Evolutionary conservation across 2,113 vertebrate species (phyloP).

Genomic region (Odocoileus hemionus): DNA sequence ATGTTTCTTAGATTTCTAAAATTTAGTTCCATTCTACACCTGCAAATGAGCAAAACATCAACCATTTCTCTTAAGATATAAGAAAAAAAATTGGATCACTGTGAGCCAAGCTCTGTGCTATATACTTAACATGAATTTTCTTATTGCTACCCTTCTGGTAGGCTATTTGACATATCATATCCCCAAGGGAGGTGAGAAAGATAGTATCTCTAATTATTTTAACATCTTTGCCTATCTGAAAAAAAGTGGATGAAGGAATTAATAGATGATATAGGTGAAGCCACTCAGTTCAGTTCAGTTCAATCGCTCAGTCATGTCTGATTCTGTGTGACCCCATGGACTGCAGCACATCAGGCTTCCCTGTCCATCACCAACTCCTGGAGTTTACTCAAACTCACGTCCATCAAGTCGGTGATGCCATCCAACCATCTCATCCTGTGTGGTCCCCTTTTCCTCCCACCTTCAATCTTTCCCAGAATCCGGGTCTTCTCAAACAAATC

Average conservation of each 20-base stretch:
- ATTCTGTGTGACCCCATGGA: background rate
- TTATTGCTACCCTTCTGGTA: background rate
- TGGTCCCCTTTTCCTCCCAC: background rate
- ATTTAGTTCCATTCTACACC: background rate
- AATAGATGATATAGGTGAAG: background rate
- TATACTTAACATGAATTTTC: background rate
- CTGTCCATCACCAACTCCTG: background rate
- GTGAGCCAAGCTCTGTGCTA: background rate
- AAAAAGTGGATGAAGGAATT: background rate
- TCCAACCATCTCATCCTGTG: background rate
- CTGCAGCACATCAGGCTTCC: background rate
- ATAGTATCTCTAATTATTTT: background rate
- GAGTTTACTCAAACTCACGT: background rate
- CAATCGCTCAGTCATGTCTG: fast-evolving
- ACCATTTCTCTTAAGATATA: background rate
- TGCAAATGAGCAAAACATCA: background rate
- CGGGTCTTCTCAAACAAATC: background rate
- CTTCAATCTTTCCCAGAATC: background rate
- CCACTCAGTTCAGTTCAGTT: background rate
- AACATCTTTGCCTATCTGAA: background rate
- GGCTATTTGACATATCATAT: background rate
- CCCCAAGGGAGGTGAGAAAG: background rate
- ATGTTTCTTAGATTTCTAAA: background rate
- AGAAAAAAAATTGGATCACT: background rate
- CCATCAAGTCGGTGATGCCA: background rate